A percentile compares a stretch with the other conserved stretches of the same genome.
phyloP scores from a whole-genome alignment of 2,888 invertebrate species.

The Andricus curvator region DNA sequence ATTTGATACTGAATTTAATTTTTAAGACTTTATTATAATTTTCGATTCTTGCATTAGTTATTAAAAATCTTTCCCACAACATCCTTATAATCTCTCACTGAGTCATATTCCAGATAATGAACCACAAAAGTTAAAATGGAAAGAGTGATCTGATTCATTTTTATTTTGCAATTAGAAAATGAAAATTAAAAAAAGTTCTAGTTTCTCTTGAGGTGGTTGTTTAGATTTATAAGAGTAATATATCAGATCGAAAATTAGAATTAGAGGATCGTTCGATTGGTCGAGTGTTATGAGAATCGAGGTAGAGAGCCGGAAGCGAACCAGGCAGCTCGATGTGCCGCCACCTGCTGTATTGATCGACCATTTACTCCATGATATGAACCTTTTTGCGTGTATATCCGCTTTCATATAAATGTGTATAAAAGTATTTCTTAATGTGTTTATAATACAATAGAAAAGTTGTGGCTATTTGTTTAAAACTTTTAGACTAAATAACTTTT shows the following conservation, averaged over 20 bases:
- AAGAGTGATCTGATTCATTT: not conserved
- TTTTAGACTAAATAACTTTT: not conserved
- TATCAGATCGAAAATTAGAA: constrained; percentile 52
- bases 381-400: constrained; percentile 47
- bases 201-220: not conserved
- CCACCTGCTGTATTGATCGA: constrained; percentile 76
- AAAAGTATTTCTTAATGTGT: constrained; percentile 4
- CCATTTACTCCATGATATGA: constrained; percentile 61
- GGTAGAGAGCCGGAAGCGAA: constrained; percentile 68
- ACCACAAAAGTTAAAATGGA: not conserved
- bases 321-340: constrained; percentile 72
- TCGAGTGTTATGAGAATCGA: constrained; percentile 62
- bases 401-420: constrained; percentile 29
- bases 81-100: not conserved
- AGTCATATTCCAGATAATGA: not conserved
- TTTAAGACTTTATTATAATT: not conserved
- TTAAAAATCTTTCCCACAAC: too few relatives aligned
- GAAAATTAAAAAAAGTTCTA: not conserved
- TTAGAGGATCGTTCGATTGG: constrained; percentile 59
- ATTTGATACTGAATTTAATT: not conserved
- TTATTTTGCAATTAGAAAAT: not conserved
- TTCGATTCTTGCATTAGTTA: not conserved
- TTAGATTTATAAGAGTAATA: constrained; percentile 9
- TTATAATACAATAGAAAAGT: not conserved
- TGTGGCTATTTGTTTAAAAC: not conserved